Conservation (phyloP, 1,140 invertebrate genomes). For the Trichonephila clavata region DNA sequence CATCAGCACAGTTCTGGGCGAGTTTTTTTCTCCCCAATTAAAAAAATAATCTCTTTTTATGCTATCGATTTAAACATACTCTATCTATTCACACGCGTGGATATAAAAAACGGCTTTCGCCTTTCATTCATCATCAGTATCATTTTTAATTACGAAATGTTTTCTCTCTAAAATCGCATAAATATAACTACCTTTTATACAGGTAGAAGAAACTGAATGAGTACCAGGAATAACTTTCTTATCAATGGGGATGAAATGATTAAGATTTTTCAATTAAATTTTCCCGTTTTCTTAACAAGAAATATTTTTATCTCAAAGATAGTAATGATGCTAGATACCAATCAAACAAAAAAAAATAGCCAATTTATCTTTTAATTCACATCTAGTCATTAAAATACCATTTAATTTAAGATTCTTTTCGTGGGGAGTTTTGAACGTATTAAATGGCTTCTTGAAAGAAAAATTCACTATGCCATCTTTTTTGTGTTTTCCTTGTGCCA, state of each 20-base stretch:
- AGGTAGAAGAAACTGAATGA: background rate
- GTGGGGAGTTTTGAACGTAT: background rate
- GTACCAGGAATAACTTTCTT: background rate
- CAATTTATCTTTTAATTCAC: too few species aligned
- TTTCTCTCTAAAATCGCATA: background rate
- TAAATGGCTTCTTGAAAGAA: constrained; percentile 40
- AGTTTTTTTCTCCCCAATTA: background rate
- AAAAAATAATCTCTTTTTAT: background rate
- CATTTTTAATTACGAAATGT: constrained; percentile 28
- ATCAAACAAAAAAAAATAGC: background rate
- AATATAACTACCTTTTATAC: background rate
- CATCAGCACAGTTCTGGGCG: background rate
- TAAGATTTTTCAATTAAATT: constrained; percentile 68
- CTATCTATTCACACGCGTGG: background rate
- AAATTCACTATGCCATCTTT: background rate
- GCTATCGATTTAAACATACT: background rate
- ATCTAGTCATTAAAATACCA: constrained; percentile 38
- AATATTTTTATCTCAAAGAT: background rate
- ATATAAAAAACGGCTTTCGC: background rate
- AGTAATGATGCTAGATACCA: background rate
- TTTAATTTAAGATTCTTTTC: constrained; percentile 46
- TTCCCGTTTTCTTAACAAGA: constrained; percentile 3
- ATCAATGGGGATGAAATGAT: constrained; percentile 52
- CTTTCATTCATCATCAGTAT: background rate
- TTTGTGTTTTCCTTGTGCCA: background rate